Evolutionary conservation across 30 jellyfish, hydroid and myxozoan species (phyloP), one percentile per base, ranked within the genome.

Genomic region (Chrysaora quinquecirrha): DNA sequence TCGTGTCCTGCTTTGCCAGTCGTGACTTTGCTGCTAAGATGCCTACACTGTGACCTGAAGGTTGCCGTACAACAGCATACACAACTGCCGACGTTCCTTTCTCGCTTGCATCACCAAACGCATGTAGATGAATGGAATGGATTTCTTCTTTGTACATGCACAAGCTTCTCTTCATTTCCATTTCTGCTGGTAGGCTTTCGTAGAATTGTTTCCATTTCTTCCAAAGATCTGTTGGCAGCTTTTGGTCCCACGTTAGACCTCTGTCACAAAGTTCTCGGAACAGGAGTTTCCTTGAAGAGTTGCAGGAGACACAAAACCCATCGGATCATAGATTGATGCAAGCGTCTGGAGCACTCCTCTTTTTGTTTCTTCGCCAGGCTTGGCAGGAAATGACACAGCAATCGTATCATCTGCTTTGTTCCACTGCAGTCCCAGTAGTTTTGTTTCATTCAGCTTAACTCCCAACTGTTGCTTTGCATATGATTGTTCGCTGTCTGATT

Each of bases 371-470:
- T 30, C 23, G 27, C 32, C 83, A 25, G 67, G 83, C 60, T 11
- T 48, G 28, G 33, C 46, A 2, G 75, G 94, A 34, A 76, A 76
- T 30, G 38, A 34, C 2, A 77, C 72, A 19, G 76, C 64, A 6
- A 64, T 6, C 23, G 64, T 52, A 43, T 78, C 89, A 12, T 33
- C 63, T 47, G 12, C 48, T 66, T 87, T 87, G 82, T 87, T 72
- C 96, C 96, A 77, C 3, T 23, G 58, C 1, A 87, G 47, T 48
- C 96, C 87, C 60, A 87, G 65, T 48, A 76, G 24, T 65, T 62
- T 63, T 20, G 93, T 76, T 30, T 85, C 91, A 21, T 35, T 56
- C 11, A 38, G 28, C 32, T 21, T 64, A 12, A 47, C 35, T 4
- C 88, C 82, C 22, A 87, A 23, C 10, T 76, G 94, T 47, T 69